Conservation (phyloP, 53 echinoderm and acorn worm genomes). For the Echinarachnius parma region DNA sequence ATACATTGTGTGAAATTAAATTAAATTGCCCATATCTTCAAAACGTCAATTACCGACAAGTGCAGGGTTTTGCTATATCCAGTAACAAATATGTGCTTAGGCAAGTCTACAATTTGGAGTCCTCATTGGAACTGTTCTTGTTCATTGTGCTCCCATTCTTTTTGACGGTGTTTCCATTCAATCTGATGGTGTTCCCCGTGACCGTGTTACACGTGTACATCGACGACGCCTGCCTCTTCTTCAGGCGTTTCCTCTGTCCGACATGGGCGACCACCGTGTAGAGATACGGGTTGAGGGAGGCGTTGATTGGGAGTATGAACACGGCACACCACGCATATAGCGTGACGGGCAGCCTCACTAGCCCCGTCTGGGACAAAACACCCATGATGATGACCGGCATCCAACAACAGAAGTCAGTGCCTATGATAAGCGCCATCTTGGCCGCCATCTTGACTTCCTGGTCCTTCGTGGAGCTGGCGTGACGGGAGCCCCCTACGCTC, state of each 20-base stretch:
- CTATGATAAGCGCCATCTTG: constrained; percentile 63
- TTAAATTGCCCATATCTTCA: too few species aligned
- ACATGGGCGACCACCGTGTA: constrained; percentile 38
- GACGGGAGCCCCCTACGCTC: constrained; percentile 31
- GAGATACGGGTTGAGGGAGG: constrained; percentile 64
- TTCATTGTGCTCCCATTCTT: too few species aligned
- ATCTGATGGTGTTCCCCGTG: too few species aligned
- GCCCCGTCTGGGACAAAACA: constrained; percentile 47
- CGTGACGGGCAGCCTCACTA: constrained; percentile 52
- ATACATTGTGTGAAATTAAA: too few species aligned
- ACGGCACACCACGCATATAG: constrained; percentile 67
- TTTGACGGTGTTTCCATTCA: too few species aligned
- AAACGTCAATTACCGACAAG: too few species aligned
- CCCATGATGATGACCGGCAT: constrained; percentile 80
- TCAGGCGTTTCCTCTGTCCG: background rate
- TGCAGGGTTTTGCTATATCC: too few species aligned
- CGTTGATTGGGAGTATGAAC: constrained; percentile 66
- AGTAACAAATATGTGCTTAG: too few species aligned
- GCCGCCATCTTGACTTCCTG: constrained; percentile 54
- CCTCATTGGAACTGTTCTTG: too few species aligned
- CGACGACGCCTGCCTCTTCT: background rate
- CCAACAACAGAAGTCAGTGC: constrained; percentile 70
- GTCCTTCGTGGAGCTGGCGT: constrained; percentile 11
- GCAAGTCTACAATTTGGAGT: too few species aligned
- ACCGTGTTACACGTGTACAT: background rate